Evolutionary conservation across 2,888 invertebrate species (phyloP).

Genomic region (Nomada ruficornis): DNA sequence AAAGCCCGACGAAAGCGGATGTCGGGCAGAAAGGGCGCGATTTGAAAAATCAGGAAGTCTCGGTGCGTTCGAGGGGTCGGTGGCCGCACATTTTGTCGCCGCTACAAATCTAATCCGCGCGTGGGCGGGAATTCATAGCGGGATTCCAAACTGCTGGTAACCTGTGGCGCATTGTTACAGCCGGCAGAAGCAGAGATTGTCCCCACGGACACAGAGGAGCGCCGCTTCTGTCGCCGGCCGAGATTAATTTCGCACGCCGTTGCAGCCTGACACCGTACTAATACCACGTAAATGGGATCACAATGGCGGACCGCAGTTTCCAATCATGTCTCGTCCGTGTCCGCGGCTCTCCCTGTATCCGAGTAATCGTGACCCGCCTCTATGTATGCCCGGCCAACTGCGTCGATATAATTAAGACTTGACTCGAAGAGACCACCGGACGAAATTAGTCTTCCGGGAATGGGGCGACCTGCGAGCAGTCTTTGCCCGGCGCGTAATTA

Average conservation of each 20-base stretch:
- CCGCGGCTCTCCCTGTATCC: slow-evolving; percentile 65
- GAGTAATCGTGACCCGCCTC: slow-evolving; percentile 71
- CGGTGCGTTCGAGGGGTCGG: neutral
- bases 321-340: slow-evolving; percentile 75
- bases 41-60: slow-evolving; percentile 50
- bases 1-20: neutral
- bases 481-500: slow-evolving; percentile 25
- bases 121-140: slow-evolving; percentile 63
- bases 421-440: slow-evolving; percentile 56
- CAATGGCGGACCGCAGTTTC: slow-evolving; percentile 80
- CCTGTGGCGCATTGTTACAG: slow-evolving; percentile 70
- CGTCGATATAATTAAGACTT: slow-evolving; percentile 74
- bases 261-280: slow-evolving; percentile 78
- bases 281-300: slow-evolving; percentile 81
- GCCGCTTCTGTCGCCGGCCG: slow-evolving; percentile 69
- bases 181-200: slow-evolving; percentile 66
- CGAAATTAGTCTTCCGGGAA: slow-evolving; percentile 67
- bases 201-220: slow-evolving; percentile 58
- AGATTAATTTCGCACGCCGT: slow-evolving; percentile 80
- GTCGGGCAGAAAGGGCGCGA: neutral
- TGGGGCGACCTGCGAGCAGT: slow-evolving; percentile 4
- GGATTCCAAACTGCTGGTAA: slow-evolving; percentile 66
- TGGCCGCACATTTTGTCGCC: slow-evolving; percentile 19
- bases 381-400: slow-evolving; percentile 65
- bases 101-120: slow-evolving; percentile 65